These are phyloP conservation scores for Entelurus aequoreus DNA, from an alignment of 2,113 vertebrate species.

Conservation along the genomic window DNA sequence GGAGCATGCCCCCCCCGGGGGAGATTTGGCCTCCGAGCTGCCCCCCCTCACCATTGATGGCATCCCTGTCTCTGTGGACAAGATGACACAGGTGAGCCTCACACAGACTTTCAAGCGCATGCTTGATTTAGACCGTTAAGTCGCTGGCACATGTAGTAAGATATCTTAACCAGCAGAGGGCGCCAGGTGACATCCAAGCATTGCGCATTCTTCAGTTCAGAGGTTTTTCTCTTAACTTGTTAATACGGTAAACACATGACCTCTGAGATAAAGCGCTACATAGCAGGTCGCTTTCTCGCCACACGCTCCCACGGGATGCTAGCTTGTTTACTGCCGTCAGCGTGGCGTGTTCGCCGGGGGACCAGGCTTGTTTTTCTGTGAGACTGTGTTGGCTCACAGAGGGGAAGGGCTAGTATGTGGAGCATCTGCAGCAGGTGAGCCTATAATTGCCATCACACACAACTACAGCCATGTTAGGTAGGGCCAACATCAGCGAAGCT, in stretches of 20 bases:
- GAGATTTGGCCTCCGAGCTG: constrained; percentile 90
- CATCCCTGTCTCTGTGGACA: constrained; percentile 97
- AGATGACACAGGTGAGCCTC: constrained; percentile 94
- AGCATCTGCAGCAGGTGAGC: constrained; percentile 60
- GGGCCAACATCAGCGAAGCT: constrained; percentile 61
- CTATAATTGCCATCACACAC: constrained; percentile 75
- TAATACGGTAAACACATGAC: not conserved
- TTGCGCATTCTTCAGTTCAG: too few species aligned
- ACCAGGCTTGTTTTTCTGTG: constrained; percentile 60
- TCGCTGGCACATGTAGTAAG: not conserved
- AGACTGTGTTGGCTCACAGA: constrained; percentile 56
- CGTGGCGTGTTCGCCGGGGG: constrained; percentile 11
- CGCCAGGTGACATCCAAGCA: constrained; percentile 16
- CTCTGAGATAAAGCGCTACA: constrained; percentile 7
- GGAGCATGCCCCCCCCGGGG: constrained; percentile 90
- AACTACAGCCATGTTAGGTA: constrained; percentile 36
- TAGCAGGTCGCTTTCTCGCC: not conserved
- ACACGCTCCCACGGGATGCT: constrained; percentile 41
- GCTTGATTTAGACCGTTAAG: too few species aligned
- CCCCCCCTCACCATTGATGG: constrained; percentile 95
- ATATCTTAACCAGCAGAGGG: constrained; percentile 55
- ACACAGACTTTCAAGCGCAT: not conserved
- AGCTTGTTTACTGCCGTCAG: constrained; percentile 65
- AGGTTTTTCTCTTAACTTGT: not conserved
- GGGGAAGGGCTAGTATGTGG: constrained; percentile 10